Evolutionary conservation across 1,140 invertebrate species (phyloP).

Genomic region (Sarcophaga peregrina): DNA sequence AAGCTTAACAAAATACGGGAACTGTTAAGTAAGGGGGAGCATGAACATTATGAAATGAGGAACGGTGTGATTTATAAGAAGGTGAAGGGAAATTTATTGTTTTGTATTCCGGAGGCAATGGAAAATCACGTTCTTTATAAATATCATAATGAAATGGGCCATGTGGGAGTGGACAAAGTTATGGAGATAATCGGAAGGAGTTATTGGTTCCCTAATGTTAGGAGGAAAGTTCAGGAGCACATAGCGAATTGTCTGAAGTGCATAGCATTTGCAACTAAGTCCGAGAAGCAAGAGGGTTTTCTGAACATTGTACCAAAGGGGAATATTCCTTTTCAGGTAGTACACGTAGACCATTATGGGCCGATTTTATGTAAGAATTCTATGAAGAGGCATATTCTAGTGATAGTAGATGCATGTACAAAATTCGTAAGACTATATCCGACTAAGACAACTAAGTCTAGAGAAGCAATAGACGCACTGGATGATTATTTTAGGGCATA

Average conservation of each 20-base stretch:
- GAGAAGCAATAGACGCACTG: background rate
- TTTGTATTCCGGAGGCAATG: conserved; percentile 56
- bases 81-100: conserved; percentile 44
- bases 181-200: conserved; percentile 60
- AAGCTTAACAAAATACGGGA: conserved; percentile 55
- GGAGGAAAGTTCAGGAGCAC: conserved; percentile 53
- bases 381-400: conserved; percentile 47
- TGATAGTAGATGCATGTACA: conserved; percentile 31
- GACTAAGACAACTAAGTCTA: background rate
- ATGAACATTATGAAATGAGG: conserved; percentile 51
- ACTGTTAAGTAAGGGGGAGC: conserved; percentile 41
- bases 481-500: background rate
- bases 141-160: conserved; percentile 57
- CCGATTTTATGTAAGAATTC: conserved; percentile 45
- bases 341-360: conserved; percentile 45
- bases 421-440: conserved; percentile 16
- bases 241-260: conserved; percentile 59
- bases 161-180: conserved; percentile 64
- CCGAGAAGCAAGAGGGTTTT: conserved; percentile 63
- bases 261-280: conserved; percentile 51
- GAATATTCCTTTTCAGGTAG: conserved; percentile 1
- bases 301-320: conserved; percentile 49
- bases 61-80: conserved; percentile 53
- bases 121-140: conserved; percentile 54
- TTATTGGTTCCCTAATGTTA: conserved; percentile 61